phyloP scores from a whole-genome alignment of 2,113 vertebrate genomes.

The Boleophthalmus pectinirostris region DNA sequence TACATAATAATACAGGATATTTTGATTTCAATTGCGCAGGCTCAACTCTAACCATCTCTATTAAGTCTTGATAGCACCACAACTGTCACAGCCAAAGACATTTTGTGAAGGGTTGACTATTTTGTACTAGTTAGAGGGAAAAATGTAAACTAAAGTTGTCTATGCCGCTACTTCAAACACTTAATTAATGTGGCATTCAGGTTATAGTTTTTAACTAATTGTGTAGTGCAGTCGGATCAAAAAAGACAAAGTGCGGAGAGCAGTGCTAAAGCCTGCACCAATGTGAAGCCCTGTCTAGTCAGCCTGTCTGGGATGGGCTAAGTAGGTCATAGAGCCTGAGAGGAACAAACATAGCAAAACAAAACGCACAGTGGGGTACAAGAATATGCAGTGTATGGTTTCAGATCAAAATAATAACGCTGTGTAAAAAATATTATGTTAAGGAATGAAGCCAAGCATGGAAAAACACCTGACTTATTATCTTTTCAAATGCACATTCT shows the following conservation, averaged over 20 bases:
- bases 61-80: background rate
- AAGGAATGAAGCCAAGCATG: background rate
- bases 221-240: background rate
- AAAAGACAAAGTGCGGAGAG: slow-evolving; percentile 2
- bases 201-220: background rate
- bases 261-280: background rate
- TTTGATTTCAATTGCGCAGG: background rate
- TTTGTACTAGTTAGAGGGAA: background rate
- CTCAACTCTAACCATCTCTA: too few species aligned
- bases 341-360: slow-evolving; percentile 3
- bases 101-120: background rate
- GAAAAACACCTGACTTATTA: background rate
- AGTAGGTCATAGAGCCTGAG: slow-evolving; percentile 30
- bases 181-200: background rate
- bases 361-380: background rate
- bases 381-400: background rate
- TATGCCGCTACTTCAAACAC: background rate
- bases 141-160: background rate
- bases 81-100: too few species aligned
- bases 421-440: background rate
- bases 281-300: slow-evolving; percentile 14
- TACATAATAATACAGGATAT: background rate
- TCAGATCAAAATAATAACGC: slow-evolving; percentile 5
- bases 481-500: too few species aligned
- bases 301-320: slow-evolving; percentile 14